Base-by-base conservation (phyloP, 2,888 invertebrate species). In the Acleris emargana region DNA sequence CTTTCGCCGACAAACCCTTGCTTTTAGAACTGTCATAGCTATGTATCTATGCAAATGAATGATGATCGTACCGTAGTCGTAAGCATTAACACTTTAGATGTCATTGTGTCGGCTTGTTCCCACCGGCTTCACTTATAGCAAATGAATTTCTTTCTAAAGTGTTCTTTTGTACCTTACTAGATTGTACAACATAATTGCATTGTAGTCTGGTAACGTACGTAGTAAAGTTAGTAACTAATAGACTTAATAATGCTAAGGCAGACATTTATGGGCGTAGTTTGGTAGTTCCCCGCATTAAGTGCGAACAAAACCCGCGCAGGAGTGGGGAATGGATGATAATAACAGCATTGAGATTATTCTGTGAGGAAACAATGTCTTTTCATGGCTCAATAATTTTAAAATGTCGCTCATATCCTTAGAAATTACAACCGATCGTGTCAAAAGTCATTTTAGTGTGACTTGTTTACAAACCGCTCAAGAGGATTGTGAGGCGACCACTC, bases 51-150 rank as follows among this genome's bases (percentile, higher is more conserved):
- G 16, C n/a, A 13, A 4, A 17, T 7, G 5, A 45, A 17, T 45
- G 6, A 45, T 45, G 3, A 45, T n/a, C 45, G 16, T 7, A 17
- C n/a, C 5, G 17, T 45, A n/a, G 45, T 45, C 38, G 38, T 38
- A 38, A 38, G 45, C 45, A 45, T 45, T 45, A 7, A n/a, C 45
- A 17, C 45, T 45, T 45, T 45, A 45, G 45, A n/a, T 45, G 45
- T n/a, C 57, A 71, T 69, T 69, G 69, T 70, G 45, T 45, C 45
- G 2, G n/a, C n/a, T 45, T 7, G n/a, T 45, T 16, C 45, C 43
- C 43, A n/a, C 16, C 16, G n/a, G 7, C 16, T 43, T 43, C 43
- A 5, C 43, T 43, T 16, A 16, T 42, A 42, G 43, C 16, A 45
- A 45, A 45, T 45, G 45, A 17, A 45, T 45, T 45, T n/a, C 17